These are phyloP conservation scores for rat (Rattus norvegicus) DNA, from an alignment of 2,113 vertebrate species.

Conservation along the genomic window DNA sequence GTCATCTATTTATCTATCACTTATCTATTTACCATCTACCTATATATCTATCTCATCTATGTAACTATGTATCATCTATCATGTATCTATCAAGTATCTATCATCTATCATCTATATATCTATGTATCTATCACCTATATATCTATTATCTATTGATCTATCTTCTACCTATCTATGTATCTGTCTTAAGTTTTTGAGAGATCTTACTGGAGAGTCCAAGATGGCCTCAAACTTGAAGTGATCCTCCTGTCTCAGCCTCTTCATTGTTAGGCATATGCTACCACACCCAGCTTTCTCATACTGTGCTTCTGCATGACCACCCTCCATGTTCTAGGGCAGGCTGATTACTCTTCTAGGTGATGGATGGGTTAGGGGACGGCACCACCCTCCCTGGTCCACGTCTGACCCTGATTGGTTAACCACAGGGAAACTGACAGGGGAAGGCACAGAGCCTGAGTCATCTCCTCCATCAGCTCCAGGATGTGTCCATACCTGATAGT, in stretches of 20 bases:
- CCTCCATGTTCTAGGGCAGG: neutral
- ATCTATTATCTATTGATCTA: too few relatives aligned
- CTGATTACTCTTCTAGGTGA: neutral
- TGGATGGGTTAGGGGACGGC: neutral
- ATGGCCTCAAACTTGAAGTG: neutral
- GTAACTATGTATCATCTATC: too few relatives aligned
- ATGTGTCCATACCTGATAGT: constrained; percentile 92
- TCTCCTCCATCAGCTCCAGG: fast-evolving
- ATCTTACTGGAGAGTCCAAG: neutral
- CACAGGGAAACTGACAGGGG: neutral
- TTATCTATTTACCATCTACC: too few relatives aligned
- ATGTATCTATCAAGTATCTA: too few relatives aligned
- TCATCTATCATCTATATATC: too few relatives aligned
- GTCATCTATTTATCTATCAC: too few relatives aligned
- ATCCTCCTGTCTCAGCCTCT: neutral
- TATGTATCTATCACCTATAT: neutral
- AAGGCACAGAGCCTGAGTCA: neutral
- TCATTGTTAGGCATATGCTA: neutral
- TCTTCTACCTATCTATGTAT: too few relatives aligned
- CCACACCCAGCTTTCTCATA: neutral
- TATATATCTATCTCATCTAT: too few relatives aligned
- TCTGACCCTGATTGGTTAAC: neutral
- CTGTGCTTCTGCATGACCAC: too few relatives aligned
- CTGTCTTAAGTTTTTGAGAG: neutral
- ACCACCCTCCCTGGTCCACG: neutral